Conservation (phyloP, 2,113 vertebrate genomes). For the Takifugu bimaculatus region DNA sequence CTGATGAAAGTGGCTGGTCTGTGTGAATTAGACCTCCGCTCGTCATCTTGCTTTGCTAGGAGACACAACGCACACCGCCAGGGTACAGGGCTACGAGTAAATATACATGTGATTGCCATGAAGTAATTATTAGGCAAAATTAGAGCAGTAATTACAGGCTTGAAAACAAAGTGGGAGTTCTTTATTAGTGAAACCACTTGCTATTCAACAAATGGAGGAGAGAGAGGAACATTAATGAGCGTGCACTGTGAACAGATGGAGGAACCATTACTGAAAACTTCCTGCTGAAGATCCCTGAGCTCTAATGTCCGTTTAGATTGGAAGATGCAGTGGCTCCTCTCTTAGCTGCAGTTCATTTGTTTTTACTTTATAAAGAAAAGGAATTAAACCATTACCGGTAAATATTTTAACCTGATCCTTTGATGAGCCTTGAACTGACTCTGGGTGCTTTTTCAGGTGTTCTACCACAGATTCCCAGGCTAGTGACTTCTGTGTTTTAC, state of each 20-base stretch:
- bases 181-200: conserved; percentile 90
- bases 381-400: too few species aligned
- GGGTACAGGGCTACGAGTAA: conserved; percentile 89
- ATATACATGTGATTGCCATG: conserved; percentile 99
- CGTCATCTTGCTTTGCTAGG: conserved; percentile 77
- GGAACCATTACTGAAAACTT: conserved; percentile 39
- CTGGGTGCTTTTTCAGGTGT: too few species aligned
- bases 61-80: conserved; percentile 58
- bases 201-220: conserved; percentile 70
- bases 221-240: conserved; percentile 51
- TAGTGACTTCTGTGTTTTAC: conserved; percentile 3
- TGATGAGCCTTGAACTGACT: background rate
- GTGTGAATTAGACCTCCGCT: conserved; percentile 76
- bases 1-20: conserved; percentile 85
- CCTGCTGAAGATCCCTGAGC: conserved; percentile 27
- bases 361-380: too few species aligned
- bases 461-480: too few species aligned
- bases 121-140: conserved; percentile 99
- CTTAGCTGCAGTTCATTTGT: too few species aligned
- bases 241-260: conserved; percentile 51
- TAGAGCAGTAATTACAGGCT: conserved; percentile 99
- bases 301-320: background rate
- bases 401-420: too few species aligned
- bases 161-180: conserved; percentile 96
- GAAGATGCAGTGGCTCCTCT: too few species aligned